phyloP scores from a whole-genome alignment of 2,113 vertebrate species.

The Gobius niger region DNA sequence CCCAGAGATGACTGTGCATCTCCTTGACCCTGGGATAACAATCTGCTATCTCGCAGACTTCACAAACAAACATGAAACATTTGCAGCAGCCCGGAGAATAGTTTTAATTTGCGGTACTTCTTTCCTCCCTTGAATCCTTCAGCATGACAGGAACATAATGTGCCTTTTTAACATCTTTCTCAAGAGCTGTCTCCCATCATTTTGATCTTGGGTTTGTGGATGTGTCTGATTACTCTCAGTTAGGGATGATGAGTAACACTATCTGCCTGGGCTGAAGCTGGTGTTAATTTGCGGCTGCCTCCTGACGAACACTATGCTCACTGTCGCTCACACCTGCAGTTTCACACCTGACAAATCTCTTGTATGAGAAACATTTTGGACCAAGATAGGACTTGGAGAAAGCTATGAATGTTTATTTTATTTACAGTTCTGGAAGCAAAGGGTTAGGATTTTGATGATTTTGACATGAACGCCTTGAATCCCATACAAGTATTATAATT shows the following conservation, averaged over 20 bases:
- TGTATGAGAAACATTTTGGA: constrained; percentile 26
- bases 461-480: background rate
- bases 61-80: constrained; percentile 1
- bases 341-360: constrained; percentile 42
- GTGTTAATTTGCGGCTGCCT: constrained; percentile 32
- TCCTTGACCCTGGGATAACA: background rate
- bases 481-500: background rate
- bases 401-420: background rate
- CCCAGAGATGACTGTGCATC: background rate
- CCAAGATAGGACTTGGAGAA: constrained; percentile 21
- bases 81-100: background rate
- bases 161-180: background rate
- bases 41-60: background rate
- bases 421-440: background rate
- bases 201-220: constrained; percentile 20
- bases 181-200: constrained; percentile 15
- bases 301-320: constrained; percentile 29
- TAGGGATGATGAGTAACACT: constrained; percentile 42
- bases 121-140: background rate
- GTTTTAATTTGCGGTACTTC: background rate
- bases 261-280: constrained; percentile 38
- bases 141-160: constrained; percentile 1
- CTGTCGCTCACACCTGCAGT: constrained; percentile 33
- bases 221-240: constrained; percentile 34
- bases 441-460: background rate